A percentile compares a stretch with the other conserved stretches of the same genome.
Conservation (phyloP, 2,888 invertebrate species). For the Mythimna lalbum region DNA sequence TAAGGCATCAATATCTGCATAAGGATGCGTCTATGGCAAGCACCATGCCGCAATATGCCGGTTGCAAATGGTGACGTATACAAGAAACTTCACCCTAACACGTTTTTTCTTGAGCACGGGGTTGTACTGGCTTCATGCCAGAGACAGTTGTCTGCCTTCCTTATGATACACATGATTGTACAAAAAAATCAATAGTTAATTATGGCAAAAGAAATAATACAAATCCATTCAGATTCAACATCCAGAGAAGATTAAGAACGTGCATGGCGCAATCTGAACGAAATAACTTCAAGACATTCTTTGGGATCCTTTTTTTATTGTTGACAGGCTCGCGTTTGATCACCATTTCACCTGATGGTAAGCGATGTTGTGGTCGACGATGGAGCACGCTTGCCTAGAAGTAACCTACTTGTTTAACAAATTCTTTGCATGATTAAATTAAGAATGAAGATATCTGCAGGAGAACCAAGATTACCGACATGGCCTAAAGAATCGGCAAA, state of each 20-base stretch:
- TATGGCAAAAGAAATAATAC: background rate
- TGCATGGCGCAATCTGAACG: background rate
- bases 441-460: too few species aligned
- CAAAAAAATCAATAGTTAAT: constrained; percentile 37
- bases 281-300: background rate
- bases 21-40: background rate
- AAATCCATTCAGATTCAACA: background rate
- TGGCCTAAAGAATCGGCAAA: too few species aligned
- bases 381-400: too few species aligned
- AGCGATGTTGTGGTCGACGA: too few species aligned
- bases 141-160: constrained; percentile 43
- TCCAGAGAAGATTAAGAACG: background rate
- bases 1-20: background rate
- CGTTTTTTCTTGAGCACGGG: constrained; percentile 7
- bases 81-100: background rate
- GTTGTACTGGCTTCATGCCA: constrained; percentile 41
- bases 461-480: too few species aligned
- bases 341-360: too few species aligned
- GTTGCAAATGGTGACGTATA: background rate
- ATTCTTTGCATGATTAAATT: too few species aligned
- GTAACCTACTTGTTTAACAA: too few species aligned
- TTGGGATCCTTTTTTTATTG: too few species aligned
- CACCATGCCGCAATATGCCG: background rate
- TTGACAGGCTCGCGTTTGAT: too few species aligned
- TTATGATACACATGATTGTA: constrained; percentile 27